Evolutionary conservation across 2,888 invertebrate genomes (phyloP).

Genomic region (Acrobasis consociella): DNA sequence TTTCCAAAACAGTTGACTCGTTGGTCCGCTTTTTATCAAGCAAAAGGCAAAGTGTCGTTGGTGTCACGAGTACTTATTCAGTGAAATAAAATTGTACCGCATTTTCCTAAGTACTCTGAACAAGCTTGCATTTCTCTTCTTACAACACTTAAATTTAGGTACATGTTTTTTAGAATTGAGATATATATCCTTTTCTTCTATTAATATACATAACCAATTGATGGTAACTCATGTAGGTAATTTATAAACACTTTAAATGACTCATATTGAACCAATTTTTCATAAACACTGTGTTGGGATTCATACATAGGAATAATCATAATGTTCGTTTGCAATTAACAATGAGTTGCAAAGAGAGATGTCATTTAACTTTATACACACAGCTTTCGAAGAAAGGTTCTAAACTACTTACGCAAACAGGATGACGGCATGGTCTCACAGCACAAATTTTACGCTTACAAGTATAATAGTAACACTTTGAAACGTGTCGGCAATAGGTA

Average conservation of each 20-base stretch:
- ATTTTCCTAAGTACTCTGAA: not conserved
- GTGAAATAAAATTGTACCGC: not conserved
- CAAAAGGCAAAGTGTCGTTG: conserved; percentile 70
- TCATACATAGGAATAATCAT: too few species aligned
- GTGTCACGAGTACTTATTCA: conserved; percentile 34
- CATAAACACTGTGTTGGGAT: too few species aligned
- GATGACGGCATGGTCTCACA: conserved; percentile 58
- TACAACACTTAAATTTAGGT: not conserved
- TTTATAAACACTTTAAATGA: not conserved
- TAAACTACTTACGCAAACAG: conserved; percentile 45
- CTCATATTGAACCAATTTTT: too few species aligned
- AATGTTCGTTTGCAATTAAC: too few species aligned
- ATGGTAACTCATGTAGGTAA: not conserved
- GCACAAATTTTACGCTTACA: conserved; percentile 47
- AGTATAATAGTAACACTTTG: conserved; percentile 19
- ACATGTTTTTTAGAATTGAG: not conserved
- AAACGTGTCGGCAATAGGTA: conserved; percentile 37
- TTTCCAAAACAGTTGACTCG: conserved; percentile 72
- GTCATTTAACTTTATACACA: conserved; percentile 28
- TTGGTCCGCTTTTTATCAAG: conserved; percentile 78
- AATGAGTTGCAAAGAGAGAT: not conserved
- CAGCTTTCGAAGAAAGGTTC: conserved; percentile 28
- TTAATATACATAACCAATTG: not conserved
- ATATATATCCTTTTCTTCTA: not conserved
- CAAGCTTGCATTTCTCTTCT: not conserved